Percentiles rank a stretch among this genome's conserved stretches.
Evolutionary conservation across 1,140 invertebrate genomes (phyloP).

Genomic region (Orchesella cincta): DNA sequence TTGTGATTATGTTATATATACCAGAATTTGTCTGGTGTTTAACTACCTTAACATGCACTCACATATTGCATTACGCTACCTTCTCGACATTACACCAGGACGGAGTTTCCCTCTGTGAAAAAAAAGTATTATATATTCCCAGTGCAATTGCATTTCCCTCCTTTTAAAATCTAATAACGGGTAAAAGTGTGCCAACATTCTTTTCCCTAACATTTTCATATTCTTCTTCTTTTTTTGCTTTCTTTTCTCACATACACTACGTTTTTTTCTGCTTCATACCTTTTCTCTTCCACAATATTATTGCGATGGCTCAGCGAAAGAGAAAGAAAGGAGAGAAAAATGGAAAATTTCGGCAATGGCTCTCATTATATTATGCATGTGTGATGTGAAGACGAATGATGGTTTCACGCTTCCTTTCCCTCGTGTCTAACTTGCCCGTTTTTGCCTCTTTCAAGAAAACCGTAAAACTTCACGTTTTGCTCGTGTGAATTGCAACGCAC

Average conservation of each 20-base stretch:
- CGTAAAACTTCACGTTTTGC: constrained; percentile 11
- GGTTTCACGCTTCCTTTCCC: constrained; percentile 25
- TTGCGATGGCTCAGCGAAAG: constrained; percentile 12
- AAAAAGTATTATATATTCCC: no score
- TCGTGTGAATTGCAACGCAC: constrained; percentile 25
- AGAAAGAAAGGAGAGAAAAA: not conserved
- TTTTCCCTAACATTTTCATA: no score
- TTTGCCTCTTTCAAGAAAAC: not conserved
- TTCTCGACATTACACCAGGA: no score
- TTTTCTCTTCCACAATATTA: no score
- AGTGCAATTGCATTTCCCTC: constrained; percentile 1
- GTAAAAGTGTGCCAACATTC: not conserved
- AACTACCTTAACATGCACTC: not conserved
- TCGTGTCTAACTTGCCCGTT: not conserved
- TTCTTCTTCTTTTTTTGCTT: not conserved
- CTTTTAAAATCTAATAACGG: constrained; percentile 1
- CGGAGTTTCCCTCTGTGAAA: not conserved
- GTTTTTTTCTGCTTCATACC: not conserved
- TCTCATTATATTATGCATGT: constrained; percentile 28
- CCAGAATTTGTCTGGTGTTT: not conserved
- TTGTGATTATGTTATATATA: not conserved
- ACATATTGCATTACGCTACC: no score
- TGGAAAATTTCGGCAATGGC: constrained; percentile 21
- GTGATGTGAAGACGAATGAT: constrained; percentile 23
- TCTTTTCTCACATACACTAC: not conserved